Evolutionary conservation across 2,888 invertebrate genomes (phyloP).

Genomic region (Vesta saturnalis): DNA sequence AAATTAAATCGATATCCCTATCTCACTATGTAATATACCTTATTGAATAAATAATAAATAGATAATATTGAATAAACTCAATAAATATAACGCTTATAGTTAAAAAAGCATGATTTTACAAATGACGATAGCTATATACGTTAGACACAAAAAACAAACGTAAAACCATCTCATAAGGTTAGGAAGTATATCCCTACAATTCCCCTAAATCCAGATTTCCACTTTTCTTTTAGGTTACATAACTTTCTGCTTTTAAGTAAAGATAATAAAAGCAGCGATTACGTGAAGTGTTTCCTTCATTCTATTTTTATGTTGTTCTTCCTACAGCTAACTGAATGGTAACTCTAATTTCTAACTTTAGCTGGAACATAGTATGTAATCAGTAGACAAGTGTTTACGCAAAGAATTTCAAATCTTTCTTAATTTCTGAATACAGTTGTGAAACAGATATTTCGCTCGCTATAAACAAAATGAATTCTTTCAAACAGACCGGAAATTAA

Average conservation of each 20-base stretch:
- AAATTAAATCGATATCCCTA: too few relatives aligned
- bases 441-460: neutral
- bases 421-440: conserved; percentile 13
- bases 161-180: neutral
- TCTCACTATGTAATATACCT: too few relatives aligned
- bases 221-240: conserved; percentile 8
- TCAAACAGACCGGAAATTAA: conserved; percentile 51
- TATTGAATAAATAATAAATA: too few relatives aligned
- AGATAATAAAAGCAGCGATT: conserved; percentile 10
- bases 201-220: neutral
- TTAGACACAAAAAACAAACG: too few relatives aligned
- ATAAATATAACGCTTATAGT: too few relatives aligned
- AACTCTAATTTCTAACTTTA: conserved; percentile 6
- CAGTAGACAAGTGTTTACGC: neutral
- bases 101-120: too few relatives aligned
- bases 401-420: conserved; percentile 9
- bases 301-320: conserved; percentile 2
- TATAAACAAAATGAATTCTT: neutral
- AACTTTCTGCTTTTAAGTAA: conserved; percentile 12
- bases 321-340: conserved; percentile 3
- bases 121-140: too few relatives aligned
- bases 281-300: conserved; percentile 12
- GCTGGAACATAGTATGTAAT: neutral
- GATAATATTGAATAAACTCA: too few relatives aligned
- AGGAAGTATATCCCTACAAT: neutral